Conservation (phyloP, 2,797 vertebrate genomes). For the Acanthornis magna region DNA sequence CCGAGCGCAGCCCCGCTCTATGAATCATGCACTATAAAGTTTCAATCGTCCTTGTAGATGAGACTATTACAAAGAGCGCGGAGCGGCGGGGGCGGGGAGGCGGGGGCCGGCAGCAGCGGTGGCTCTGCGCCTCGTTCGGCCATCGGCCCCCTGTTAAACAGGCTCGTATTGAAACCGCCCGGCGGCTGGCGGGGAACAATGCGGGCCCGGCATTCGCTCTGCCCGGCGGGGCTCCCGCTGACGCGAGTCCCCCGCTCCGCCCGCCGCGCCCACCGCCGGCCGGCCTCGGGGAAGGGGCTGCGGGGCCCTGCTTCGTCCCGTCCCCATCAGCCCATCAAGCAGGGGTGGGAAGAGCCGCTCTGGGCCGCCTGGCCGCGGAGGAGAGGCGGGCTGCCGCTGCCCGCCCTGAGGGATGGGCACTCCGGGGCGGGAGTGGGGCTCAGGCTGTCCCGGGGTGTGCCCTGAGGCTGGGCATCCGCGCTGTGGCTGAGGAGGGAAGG, state of each 20-base stretch:
- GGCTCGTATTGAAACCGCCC: constrained; percentile 48
- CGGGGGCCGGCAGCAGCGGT: background rate
- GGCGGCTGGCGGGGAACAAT: constrained; percentile 27
- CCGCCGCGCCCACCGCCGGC: no score
- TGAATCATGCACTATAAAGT: constrained; percentile 79
- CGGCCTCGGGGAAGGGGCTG: background rate
- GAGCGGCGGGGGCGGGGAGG: background rate
- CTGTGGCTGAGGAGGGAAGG: background rate
- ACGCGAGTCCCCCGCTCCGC: no score
- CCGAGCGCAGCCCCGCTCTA: constrained; percentile 55
- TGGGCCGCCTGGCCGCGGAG: background rate
- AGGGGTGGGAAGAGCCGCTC: background rate
- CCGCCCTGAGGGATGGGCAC: background rate
- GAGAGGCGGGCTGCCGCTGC: no score
- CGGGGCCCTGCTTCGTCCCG: no score
- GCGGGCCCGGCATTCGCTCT: background rate
- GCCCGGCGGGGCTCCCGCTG: background rate
- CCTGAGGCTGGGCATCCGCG: rapidly evolving
- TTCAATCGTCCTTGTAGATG: constrained; percentile 74
- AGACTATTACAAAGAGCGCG: constrained; percentile 38
- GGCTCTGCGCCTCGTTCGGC: background rate
- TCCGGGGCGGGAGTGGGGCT: no score
- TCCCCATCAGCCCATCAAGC: background rate
- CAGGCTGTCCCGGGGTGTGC: rapidly evolving
- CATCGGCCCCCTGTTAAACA: constrained; percentile 46